Conservation (phyloP, 1,140 invertebrate species). For the Catajapyx aquilonaris region DNA sequence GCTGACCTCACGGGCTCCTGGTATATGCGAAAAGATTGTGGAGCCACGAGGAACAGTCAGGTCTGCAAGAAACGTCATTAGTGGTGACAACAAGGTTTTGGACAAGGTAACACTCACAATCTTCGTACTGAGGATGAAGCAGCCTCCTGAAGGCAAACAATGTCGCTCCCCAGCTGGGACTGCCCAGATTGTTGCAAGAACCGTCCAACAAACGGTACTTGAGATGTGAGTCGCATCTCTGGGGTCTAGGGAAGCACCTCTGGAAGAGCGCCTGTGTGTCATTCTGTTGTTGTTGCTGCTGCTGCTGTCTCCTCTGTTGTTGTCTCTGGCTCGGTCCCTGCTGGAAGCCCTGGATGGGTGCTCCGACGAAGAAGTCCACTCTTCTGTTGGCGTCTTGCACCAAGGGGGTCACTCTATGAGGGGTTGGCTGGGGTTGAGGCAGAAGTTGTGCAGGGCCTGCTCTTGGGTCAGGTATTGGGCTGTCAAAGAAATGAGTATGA, state of each 20-base stretch:
- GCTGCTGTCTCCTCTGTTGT: too few species aligned
- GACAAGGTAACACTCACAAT: conserved; percentile 24
- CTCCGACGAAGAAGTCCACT: too few species aligned
- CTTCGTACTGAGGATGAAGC: conserved; percentile 37
- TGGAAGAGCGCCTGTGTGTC: background rate
- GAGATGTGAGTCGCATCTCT: conserved; percentile 9
- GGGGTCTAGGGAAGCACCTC: background rate
- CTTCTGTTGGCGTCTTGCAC: too few species aligned
- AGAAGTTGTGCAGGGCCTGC: too few species aligned
- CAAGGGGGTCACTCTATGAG: too few species aligned
- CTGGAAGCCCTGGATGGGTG: too few species aligned
- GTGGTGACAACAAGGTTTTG: background rate
- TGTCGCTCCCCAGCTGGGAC: conserved; percentile 21
- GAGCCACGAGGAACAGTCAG: background rate
- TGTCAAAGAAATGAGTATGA: too few species aligned
- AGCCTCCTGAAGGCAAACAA: conserved; percentile 27
- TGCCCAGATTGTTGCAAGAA: conserved; percentile 25
- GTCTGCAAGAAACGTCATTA: background rate
- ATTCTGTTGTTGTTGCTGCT: background rate
- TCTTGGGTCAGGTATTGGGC: too few species aligned
- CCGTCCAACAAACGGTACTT: conserved; percentile 24
- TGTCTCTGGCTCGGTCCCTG: too few species aligned
- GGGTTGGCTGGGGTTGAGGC: too few species aligned
- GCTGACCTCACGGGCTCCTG: background rate
- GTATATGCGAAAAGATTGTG: background rate